Base-by-base conservation (phyloP, 2,113 vertebrate genomes). In the Crypturellus undulatus region DNA sequence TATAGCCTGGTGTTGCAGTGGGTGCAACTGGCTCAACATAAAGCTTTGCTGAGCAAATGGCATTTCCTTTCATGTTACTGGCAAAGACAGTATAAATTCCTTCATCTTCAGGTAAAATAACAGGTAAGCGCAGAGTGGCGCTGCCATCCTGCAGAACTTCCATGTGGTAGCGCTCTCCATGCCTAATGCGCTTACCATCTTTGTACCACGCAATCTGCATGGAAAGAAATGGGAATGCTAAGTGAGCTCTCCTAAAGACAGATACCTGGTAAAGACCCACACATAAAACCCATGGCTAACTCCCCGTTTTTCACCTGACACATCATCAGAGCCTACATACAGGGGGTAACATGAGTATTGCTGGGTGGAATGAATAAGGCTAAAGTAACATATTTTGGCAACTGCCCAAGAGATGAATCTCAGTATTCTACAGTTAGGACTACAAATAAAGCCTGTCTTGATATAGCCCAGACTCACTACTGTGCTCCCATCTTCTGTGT, bases 11-110 rank as follows among this genome's bases (percentile, higher is more conserved):
- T 92, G 98, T 97, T 36, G 98, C 97, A 21, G 97, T 97, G 5
- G 97, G 97, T 82, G 98, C 98, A 78, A 98, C 98, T 26, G 99
- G 98, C 93, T 99, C 99, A 43, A 99, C 97, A 1, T 99, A 99
- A 51, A 99, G 97, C 85, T 99, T 99, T 87, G 99, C 99, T 56
- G 99, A 99, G 96, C 99, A 99, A 93, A 99, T 99, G 18, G 98
- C 97, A 89, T 99, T 99, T 95, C 99, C 99, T 97, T 99, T 99
- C 92, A 99, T 96, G 80, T 99, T 99, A 94, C 98, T 97, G 63
- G 98, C 98, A 89, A 99, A 99, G 60, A 98, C 99, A 8, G 99
- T 99, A 82, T 99, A 99, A 94, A 99, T 98, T 28, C 99, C 99
- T 95, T 99, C 99, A 83, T 99, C 99, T 97, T 99, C 99, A 59